Evolutionary conservation across 2,888 invertebrate species (phyloP), one percentile per base, ranked within the genome.

Genomic region (Apomyelois bistriatella): DNA sequence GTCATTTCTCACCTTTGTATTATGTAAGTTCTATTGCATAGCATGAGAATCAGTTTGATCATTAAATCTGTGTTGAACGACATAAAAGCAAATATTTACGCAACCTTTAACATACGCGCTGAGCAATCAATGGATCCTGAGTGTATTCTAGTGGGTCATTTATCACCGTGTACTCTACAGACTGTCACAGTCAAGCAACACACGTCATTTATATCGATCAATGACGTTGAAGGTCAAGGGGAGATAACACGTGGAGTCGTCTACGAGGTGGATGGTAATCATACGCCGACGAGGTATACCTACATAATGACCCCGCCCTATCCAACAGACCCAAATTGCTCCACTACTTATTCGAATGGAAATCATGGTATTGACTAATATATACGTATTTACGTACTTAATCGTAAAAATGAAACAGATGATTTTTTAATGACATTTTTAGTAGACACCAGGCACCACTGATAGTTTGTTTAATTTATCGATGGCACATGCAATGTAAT

Each of bases 131-230:
- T 64, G 57, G 48, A 57, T 57, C 61, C 56, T 62, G 68, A 70
- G 70, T 67, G 67, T 62, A 72, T 65, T 53, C 50, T 58, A 65
- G 65, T 65, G 67, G 71, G 65, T 69, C 64, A 78, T 79, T 78
- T 71, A 75, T 82, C 75, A 78, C 62, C 54, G 69, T 65, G 61
- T 62, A 62, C 63, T 70, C 61, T 66, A 67, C 61, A 57, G 61
- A 54, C 59, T 72, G 68, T 68, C 63, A 70, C 61, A 67, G 60
- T 59, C 57, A 64, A 55, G 54, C 56, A 58, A 67, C 62, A 67
- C 67, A 77, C 71, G 79, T 82, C 77, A 83, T 62, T 60, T 60
- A 69, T 81, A 85, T 85, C 76, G 85, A 88, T 79, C 78, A 71
- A 75, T 78, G 70, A 73, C 67, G 68, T 64, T 59, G 79, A 87